A percentile compares a stretch with the other conserved stretches of the same genome.
phyloP scores from a whole-genome alignment of 2,888 invertebrate genomes.

The Andrena praecox region DNA sequence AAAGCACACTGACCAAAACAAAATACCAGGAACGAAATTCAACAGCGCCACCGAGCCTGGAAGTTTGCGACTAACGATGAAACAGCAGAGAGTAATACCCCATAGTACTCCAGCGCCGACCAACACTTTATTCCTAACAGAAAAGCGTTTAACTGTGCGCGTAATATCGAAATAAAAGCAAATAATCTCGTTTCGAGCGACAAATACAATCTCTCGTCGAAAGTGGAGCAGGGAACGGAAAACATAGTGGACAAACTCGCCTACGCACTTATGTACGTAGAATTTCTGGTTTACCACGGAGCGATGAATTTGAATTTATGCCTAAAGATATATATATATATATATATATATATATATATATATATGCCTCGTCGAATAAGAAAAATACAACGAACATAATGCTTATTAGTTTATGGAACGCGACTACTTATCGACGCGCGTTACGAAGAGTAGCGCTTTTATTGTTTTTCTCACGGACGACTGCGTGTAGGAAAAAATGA shows the following conservation, averaged over 20 bases:
- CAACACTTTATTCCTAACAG: conserved; percentile 72
- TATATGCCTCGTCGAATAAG: background rate
- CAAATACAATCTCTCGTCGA: background rate
- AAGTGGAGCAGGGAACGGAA: background rate
- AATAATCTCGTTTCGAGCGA: background rate
- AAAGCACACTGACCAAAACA: conserved; percentile 71
- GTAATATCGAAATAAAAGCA: background rate
- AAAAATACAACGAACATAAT: background rate
- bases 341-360: too few relatives aligned
- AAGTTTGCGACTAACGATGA: conserved; percentile 71
- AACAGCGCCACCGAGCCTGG: conserved; percentile 61
- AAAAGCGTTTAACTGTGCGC: conserved; percentile 37
- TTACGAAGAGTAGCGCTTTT: too few relatives aligned
- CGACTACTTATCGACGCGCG: background rate
- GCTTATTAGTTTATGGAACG: background rate
- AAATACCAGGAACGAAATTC: conserved; percentile 70
- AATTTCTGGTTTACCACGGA: conserved; percentile 5
- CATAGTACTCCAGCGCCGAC: conserved; percentile 72
- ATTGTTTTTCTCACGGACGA: too few relatives aligned
- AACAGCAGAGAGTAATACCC: conserved; percentile 72
- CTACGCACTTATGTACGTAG: conserved; percentile 2
- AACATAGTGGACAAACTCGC: background rate
- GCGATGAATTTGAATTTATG: conserved; percentile 27
- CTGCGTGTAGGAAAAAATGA: too few relatives aligned
- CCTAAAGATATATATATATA: background rate